These are phyloP conservation scores for Drosophila sechellia DNA, from an alignment of 1,140 invertebrate genomes.

Conservation along the genomic window DNA sequence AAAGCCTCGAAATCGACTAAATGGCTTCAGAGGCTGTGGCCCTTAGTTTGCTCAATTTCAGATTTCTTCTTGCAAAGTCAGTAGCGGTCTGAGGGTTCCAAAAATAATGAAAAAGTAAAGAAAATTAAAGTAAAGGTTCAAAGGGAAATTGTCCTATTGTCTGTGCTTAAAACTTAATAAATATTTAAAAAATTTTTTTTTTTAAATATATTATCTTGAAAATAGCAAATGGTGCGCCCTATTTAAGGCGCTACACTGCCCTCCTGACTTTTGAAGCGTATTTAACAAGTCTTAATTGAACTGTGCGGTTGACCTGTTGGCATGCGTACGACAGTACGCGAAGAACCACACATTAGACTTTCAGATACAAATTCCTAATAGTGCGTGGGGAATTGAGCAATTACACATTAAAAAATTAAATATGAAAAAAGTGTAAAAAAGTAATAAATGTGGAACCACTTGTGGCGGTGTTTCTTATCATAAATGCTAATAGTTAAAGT, in stretches of 20 bases:
- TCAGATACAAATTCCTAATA: neutral
- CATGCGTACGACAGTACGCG: slow-evolving; percentile 25
- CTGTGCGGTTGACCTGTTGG: slow-evolving; percentile 71
- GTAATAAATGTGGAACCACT: too few species aligned
- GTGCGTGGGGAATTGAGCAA: neutral
- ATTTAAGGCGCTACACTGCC: neutral
- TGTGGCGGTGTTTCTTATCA: too few species aligned
- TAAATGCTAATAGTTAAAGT: too few species aligned
- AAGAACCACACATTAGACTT: slow-evolving; percentile 19
- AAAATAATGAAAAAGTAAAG: neutral
- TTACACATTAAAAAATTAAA: neutral
- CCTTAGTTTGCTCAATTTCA: slow-evolving; percentile 51
- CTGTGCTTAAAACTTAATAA: too few species aligned
- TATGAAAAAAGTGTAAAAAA: neutral
- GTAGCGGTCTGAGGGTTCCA: slow-evolving; percentile 30
- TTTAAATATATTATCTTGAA: too few species aligned
- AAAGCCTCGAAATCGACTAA: slow-evolving; percentile 45
- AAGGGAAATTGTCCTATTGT: too few species aligned
- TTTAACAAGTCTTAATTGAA: slow-evolving; percentile 77
- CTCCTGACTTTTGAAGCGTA: slow-evolving; percentile 35
- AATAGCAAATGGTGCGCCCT: neutral
- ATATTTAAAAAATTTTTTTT: neutral
- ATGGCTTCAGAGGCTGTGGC: slow-evolving; percentile 4
- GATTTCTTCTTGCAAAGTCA: slow-evolving; percentile 57
- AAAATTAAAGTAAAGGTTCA: too few species aligned